Conservation (phyloP, 2,113 vertebrate genomes). For the Lophochroa leadbeateri region DNA sequence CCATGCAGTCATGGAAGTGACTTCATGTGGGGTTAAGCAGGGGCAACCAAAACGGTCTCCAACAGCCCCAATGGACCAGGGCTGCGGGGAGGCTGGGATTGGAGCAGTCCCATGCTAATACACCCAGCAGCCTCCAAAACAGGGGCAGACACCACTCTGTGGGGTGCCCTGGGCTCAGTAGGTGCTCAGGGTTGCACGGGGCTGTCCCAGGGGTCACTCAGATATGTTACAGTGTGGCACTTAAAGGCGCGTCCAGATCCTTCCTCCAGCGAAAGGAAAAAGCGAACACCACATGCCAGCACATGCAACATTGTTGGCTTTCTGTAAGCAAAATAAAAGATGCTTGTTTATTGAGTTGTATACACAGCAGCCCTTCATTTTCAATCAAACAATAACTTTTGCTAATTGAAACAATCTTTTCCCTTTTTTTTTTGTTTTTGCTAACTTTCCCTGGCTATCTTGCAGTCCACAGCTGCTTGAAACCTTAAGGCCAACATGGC, state of each 20-base stretch:
- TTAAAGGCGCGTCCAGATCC: not conserved
- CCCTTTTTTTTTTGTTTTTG: not conserved
- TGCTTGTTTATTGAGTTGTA: not conserved
- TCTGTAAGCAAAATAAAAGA: not conserved
- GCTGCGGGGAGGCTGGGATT: not conserved
- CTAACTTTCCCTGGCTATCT: not conserved
- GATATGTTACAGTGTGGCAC: not conserved
- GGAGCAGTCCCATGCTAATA: not conserved
- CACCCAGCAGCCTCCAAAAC: not conserved
- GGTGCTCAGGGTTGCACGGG: not conserved
- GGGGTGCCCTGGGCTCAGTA: accelerated
- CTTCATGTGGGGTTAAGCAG: accelerated
- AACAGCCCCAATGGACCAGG: not conserved
- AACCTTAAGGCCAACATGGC: conserved; percentile 15
- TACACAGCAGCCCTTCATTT: not conserved
- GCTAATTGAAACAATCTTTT: not conserved
- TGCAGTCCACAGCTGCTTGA: not conserved
- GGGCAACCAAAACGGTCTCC: not conserved
- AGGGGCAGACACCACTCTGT: not conserved
- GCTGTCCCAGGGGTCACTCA: not conserved
- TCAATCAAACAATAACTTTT: not conserved
- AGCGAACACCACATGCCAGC: not conserved
- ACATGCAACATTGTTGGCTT: not conserved
- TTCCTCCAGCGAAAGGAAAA: not conserved
- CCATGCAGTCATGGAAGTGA: not conserved